Conservation (phyloP, 2,888 invertebrate species). For the Sepiola atlantica region DNA sequence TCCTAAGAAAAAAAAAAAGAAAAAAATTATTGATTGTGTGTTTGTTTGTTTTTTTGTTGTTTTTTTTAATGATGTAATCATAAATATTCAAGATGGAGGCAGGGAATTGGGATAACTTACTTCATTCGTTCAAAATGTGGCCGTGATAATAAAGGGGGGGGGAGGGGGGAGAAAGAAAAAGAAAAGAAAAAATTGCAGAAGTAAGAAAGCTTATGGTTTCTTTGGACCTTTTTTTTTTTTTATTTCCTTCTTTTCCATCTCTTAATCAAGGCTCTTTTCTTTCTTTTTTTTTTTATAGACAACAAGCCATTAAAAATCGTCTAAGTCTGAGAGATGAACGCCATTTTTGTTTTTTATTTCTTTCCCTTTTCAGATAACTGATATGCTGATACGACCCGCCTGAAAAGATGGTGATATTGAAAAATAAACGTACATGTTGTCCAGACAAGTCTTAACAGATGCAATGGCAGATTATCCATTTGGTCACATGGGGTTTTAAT, state of each 20-base stretch:
- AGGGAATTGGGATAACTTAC: background rate
- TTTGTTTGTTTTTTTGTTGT: background rate
- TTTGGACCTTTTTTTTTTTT: background rate
- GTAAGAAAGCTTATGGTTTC: background rate
- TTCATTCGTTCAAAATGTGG: background rate
- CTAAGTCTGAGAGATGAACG: no score
- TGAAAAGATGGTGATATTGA: constrained; percentile 13
- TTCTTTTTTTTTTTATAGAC: background rate
- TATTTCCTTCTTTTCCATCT: background rate
- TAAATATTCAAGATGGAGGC: constrained; percentile 5
- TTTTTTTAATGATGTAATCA: background rate
- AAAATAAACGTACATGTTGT: background rate
- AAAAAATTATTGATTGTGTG: background rate
- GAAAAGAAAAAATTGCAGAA: background rate
- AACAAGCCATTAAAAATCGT: background rate
- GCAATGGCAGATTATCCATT: constrained; percentile 2
- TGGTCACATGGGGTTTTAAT: background rate
- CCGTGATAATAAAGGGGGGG: background rate
- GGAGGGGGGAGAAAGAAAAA: no score
- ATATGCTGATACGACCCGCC: background rate
- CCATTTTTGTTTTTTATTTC: background rate
- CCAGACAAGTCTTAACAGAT: constrained; percentile 8
- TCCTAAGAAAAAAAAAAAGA: background rate
- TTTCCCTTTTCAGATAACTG: background rate
- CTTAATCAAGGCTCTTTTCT: background rate